phyloP scores from a whole-genome alignment of 92 coral and sea anemone species.

The Blastomussa wellsi region DNA sequence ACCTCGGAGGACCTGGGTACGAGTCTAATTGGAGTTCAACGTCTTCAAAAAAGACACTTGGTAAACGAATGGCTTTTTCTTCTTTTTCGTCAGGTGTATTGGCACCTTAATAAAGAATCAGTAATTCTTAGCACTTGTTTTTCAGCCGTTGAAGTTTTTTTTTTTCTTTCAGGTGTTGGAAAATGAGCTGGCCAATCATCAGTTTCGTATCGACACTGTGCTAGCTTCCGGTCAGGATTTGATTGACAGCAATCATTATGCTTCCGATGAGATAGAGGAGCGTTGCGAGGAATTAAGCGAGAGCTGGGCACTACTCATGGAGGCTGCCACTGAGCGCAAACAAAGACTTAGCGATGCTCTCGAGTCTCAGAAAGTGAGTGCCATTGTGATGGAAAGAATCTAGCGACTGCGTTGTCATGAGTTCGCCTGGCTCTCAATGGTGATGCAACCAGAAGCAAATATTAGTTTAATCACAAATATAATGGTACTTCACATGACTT shows the following conservation, averaged over 20 bases:
- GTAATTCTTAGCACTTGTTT: background rate
- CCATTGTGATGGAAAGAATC: background rate
- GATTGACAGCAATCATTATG: constrained; percentile 93
- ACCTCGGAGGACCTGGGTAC: constrained; percentile 92
- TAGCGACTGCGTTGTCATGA: too few species aligned
- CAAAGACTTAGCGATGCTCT: constrained; percentile 67
- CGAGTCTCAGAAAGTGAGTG: constrained; percentile 82
- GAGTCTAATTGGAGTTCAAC: constrained; percentile 82
- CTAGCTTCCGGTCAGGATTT: constrained; percentile 89
- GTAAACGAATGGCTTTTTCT: constrained; percentile 6
- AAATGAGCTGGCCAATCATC: constrained; percentile 83
- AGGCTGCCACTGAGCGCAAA: constrained; percentile 70
- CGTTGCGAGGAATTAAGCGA: constrained; percentile 74
- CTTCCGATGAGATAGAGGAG: constrained; percentile 84
- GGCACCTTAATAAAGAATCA: background rate
- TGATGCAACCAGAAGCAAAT: too few species aligned
- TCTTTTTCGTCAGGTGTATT: background rate
- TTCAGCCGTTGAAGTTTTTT: constrained; percentile 48
- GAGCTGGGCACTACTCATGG: constrained; percentile 74
- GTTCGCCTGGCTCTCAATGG: too few species aligned
- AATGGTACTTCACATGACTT: too few species aligned
- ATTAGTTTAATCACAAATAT: too few species aligned
- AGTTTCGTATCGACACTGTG: constrained; percentile 74
- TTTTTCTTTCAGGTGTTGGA: constrained; percentile 70
- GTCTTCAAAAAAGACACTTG: constrained; percentile 87